phyloP scores from a whole-genome alignment of 1,140 invertebrate species.

The Trichonephila clavata region DNA sequence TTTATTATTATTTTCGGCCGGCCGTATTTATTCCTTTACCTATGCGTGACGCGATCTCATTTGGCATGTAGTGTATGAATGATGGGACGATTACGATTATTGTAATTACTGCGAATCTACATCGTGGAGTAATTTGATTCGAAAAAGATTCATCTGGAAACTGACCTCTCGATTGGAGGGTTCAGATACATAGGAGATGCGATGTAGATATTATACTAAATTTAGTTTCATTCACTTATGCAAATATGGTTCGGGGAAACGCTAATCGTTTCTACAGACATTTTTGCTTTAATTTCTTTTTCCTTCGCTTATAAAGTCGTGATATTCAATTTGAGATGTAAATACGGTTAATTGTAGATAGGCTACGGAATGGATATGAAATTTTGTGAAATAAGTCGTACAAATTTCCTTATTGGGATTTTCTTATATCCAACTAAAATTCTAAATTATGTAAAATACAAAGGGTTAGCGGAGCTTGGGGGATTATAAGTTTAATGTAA shows the following conservation, averaged over 20 bases:
- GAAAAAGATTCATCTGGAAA: conserved; percentile 33
- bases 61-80: conserved; percentile 56
- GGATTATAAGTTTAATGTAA: too few species aligned
- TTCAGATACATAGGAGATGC: neutral
- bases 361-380: neutral
- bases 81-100: conserved; percentile 69
- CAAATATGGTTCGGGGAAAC: conserved; percentile 20
- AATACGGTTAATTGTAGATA: neutral
- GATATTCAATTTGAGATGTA: neutral
- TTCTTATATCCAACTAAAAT: too few species aligned
- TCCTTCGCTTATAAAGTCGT: neutral
- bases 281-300: neutral
- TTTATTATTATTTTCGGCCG: conserved; percentile 12
- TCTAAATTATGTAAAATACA: too few species aligned
- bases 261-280: neutral
- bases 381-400: neutral
- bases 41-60: conserved; percentile 56
- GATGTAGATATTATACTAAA: conserved; percentile 17
- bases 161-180: conserved; percentile 42
- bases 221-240: conserved; percentile 39
- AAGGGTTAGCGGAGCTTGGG: too few species aligned
- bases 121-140: conserved; percentile 66
- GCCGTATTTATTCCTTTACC: neutral
- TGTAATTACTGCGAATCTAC: conserved; percentile 65
- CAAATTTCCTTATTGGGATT: neutral